A percentile compares a stretch with the other conserved stretches of the same genome.
Evolutionary conservation across 2,797 vertebrate species (phyloP).

Genomic region (Sebastes melanostomus): DNA sequence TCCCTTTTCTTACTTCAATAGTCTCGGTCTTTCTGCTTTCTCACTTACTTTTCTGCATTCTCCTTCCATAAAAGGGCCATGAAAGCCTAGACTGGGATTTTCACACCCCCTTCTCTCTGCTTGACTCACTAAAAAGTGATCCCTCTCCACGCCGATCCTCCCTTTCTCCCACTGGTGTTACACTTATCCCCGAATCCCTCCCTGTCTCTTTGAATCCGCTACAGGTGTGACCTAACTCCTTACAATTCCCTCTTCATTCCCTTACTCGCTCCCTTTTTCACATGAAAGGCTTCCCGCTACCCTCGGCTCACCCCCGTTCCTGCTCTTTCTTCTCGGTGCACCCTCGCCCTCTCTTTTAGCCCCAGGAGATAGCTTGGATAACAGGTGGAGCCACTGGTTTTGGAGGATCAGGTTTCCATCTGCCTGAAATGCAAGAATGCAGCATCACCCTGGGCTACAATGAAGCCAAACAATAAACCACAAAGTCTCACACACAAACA

Average conservation of each 20-base stretch:
- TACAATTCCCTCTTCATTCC: conserved; percentile 62
- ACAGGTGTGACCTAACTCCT: conserved; percentile 72
- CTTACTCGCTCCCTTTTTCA: conserved; percentile 36
- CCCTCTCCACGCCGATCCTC: conserved; percentile 39
- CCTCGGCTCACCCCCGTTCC: conserved; percentile 54
- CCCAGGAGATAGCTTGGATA: conserved; percentile 71
- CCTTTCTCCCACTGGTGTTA: conserved; percentile 58
- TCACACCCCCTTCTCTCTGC: conserved; percentile 57
- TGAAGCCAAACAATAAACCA: conserved; percentile 54
- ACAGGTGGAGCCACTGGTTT: conserved; percentile 72
- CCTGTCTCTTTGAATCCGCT: conserved; percentile 61
- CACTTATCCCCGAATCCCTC: conserved; percentile 63
- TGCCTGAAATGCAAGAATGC: conserved; percentile 68
- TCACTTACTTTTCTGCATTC: conserved; percentile 50
- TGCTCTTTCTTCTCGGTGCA: conserved; percentile 53
- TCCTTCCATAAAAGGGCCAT: conserved; percentile 47
- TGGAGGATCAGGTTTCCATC: conserved; percentile 67
- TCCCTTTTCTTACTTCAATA: conserved; percentile 48
- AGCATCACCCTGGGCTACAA: conserved; percentile 49
- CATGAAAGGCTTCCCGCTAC: conserved; percentile 70
- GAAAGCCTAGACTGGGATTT: conserved; percentile 65
- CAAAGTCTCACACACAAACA: not conserved
- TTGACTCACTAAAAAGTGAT: conserved; percentile 63
- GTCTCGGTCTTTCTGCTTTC: conserved; percentile 26
- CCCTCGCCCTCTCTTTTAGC: conserved; percentile 58